Percentiles rank a stretch among this genome's conserved stretches.
Conservation (phyloP, 2,113 vertebrate genomes). For the Todiramphus saurophagus region DNA sequence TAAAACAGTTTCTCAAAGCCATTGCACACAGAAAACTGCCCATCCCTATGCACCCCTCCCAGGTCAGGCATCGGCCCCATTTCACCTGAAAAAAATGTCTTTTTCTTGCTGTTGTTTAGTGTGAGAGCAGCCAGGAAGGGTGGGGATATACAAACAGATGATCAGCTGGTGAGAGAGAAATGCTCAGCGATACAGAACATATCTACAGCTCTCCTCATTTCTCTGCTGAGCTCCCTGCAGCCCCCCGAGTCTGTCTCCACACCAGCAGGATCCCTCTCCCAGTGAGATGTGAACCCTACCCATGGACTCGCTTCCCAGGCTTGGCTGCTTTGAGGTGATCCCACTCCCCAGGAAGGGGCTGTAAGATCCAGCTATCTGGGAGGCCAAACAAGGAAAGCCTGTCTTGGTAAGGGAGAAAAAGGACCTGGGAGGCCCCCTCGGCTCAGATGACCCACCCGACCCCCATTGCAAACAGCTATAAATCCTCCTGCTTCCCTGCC, state of each 20-base stretch:
- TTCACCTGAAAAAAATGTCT: not conserved
- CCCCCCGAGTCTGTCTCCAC: fast-evolving
- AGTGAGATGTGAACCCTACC: fast-evolving
- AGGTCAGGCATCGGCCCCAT: not conserved
- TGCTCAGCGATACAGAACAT: not conserved
- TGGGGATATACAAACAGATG: not conserved
- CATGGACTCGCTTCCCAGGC: not conserved
- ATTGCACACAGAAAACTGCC: not conserved
- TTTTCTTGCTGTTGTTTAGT: not conserved
- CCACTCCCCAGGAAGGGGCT: not conserved
- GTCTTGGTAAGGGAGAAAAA: constrained; percentile 21
- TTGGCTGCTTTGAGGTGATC: not conserved
- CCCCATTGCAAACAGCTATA: not conserved
- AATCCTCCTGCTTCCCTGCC: not conserved
- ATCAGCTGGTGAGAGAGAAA: not conserved
- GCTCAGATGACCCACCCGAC: not conserved
- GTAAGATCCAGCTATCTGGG: not conserved
- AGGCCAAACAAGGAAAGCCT: not conserved
- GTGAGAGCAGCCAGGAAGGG: not conserved
- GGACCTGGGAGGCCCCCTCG: not conserved
- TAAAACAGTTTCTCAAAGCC: not conserved
- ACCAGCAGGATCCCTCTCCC: fast-evolving
- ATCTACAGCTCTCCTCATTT: not conserved
- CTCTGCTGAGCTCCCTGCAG: not conserved
- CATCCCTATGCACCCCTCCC: not conserved